phyloP scores from a whole-genome alignment of 2,797 vertebrate genomes.

The Ceryle rudis region DNA sequence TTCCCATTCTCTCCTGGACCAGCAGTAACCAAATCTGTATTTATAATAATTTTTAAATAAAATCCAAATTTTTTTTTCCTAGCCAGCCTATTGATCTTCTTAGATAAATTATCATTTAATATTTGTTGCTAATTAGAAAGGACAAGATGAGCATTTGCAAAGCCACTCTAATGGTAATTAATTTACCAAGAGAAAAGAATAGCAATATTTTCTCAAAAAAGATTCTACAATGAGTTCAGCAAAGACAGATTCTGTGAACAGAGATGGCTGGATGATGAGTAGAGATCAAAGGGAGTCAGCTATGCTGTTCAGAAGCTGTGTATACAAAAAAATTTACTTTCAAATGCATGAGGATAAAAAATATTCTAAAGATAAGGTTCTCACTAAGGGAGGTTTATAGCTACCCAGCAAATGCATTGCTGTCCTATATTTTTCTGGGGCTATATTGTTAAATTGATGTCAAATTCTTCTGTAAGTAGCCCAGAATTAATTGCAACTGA shows the following conservation, averaged over 20 bases:
- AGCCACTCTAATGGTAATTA: background rate
- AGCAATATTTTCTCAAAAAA: background rate
- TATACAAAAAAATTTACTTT: background rate
- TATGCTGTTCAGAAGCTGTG: background rate
- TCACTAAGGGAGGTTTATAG: background rate
- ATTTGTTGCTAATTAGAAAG: background rate
- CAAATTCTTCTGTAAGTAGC: background rate
- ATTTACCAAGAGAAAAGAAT: background rate
- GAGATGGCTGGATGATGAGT: background rate
- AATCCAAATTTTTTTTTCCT: background rate
- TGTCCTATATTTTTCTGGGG: background rate
- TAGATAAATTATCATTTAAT: background rate
- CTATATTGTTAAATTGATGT: background rate
- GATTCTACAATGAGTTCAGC: background rate
- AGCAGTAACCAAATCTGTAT: background rate
- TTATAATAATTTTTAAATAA: background rate
- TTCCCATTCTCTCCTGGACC: background rate
- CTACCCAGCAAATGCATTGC: background rate
- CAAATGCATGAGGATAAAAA: background rate
- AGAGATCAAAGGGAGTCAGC: background rate
- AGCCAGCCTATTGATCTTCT: background rate
- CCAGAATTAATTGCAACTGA: background rate
- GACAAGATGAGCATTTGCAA: background rate
- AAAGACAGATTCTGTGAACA: background rate
- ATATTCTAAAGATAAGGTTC: background rate